Evolutionary conservation across 2,113 vertebrate species (phyloP), one percentile per base, ranked within the genome.

Genomic region (Prunella himalayana): DNA sequence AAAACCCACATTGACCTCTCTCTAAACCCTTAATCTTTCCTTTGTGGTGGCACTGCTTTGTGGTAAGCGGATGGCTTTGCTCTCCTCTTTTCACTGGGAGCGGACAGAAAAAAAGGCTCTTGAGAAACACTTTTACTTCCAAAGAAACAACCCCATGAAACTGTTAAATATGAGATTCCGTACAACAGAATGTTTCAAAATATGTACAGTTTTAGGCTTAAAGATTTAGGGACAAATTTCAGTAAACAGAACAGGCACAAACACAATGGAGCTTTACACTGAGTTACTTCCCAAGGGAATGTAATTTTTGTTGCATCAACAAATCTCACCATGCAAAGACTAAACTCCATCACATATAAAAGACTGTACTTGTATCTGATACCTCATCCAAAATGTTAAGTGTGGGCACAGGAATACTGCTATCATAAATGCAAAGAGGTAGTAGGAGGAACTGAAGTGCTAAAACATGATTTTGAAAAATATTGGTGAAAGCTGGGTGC

Each of bases 1-100:
- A 98, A 98, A 98, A 98, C 98, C 98, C 98, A 98, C 98, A 98
- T 98, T 98, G 98, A 98, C 98, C 98, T 98, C 96, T 98, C 98
- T 96, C 97, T 98, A 98, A 98, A 98, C 98, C 98, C 98, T 98
- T 98, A 98, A 98, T 98, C 98, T 98, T 98, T 98, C 97, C 98
- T 98, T 98, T 98, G 98, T 98, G 98, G 98, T 97, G 96, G 97
- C 95, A 89, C 92, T 98, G 98, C 98, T 98, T 98, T 98, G 98
- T 98, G 98, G 98, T 98, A 98, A 98, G 98, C 98, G 97, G 97
- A 98, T 98, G 98, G 98, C 97, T 98, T 96, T 97, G 97, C 96
- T 97, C 88, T 97, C 98, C 97, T 97, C 97, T 98, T 98, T 98
- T 98, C 98, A 98, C 94, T 95, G 79, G 95, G 97, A 98, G 97